Base-by-base conservation (phyloP, 2,113 vertebrate species). In the Campylomormyrus tamandua region DNA sequence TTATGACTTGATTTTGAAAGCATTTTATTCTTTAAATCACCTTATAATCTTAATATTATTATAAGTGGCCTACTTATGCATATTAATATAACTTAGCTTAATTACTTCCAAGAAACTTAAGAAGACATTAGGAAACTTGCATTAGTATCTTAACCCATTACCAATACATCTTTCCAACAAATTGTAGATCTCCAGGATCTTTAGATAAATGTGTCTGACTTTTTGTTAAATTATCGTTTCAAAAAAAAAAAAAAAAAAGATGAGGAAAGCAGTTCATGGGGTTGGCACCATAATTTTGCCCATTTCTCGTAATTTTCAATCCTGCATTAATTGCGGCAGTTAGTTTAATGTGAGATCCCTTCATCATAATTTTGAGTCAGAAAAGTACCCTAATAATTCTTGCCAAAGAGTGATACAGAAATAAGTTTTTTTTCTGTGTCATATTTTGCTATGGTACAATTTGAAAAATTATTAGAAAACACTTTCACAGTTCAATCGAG, bases 41-140 rank as follows among this genome's bases (percentile, higher is more conserved):
- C 7, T n/a, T 45, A 56, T 90, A 35, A 88, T 77, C 42, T 58
- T 50, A 90, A 80, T 42, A 84, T 90, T 88, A 84, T 90, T 90
- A 66, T 84, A 90, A 49, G 88, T 90, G 70, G 74, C n/a, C 87
- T 87, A 88, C 88, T 90, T 90, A 88, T 90, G 39, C 15, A 58
- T 66, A 90, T 70, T 88, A 90, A 84, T 88, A 87, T 66, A 88
- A 90, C 88, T 74, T 83, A 66, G 87, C 87, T 52, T 58, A 52
- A 83, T 83, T 66, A 62, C 80, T 42, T 84, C 89, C 49, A 85
- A 62, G 56, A 62, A 27, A 66, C n/a, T 27, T 66, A 66, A 66
- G 58, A 62, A 62, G 9, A 3, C 58, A 66, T 27, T 66, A 66
- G 83, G 70, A 27, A 80, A 35, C 48, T 27, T 35, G 87, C 70